These are phyloP conservation scores for Erinaceus europaeus DNA, from an alignment of 2,113 vertebrate species.

Conservation along the genomic window DNA sequence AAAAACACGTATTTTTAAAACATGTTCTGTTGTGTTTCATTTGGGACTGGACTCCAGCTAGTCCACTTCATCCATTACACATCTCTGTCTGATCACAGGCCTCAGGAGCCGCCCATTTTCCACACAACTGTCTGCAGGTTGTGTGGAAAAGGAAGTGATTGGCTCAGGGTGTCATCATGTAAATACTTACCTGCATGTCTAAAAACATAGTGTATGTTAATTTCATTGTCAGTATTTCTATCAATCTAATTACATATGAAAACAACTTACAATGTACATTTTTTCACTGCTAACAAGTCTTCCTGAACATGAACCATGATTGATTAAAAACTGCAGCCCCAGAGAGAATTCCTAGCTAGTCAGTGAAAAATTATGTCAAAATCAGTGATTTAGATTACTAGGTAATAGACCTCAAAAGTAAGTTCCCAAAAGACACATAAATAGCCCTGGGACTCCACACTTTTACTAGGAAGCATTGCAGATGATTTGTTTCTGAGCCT, in stretches of 20 bases:
- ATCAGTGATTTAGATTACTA: not conserved
- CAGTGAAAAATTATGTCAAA: constrained; percentile 6
- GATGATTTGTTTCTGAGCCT: not conserved
- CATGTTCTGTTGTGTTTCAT: not conserved
- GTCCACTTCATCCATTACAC: not conserved
- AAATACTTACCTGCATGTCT: not conserved
- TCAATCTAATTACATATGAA: not conserved
- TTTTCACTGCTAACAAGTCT: not conserved
- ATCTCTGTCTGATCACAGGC: not conserved
- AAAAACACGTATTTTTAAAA: not conserved
- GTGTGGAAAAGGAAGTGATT: not conserved
- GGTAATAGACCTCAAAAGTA: not conserved
- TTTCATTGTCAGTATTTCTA: not conserved
- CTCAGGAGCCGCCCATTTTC: not conserved
- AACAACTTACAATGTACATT: not conserved
- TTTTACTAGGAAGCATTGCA: not conserved
- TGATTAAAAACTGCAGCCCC: not conserved
- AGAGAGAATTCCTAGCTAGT: not conserved
- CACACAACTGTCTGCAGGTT: not conserved
- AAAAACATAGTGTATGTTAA: not conserved
- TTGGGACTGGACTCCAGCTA: not conserved
- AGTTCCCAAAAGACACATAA: not conserved
- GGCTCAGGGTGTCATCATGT: not conserved
- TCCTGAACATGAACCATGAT: not conserved
- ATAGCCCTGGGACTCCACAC: not conserved